Conservation (phyloP, 2,113 vertebrate genomes). For the Baryphthengus martii region DNA sequence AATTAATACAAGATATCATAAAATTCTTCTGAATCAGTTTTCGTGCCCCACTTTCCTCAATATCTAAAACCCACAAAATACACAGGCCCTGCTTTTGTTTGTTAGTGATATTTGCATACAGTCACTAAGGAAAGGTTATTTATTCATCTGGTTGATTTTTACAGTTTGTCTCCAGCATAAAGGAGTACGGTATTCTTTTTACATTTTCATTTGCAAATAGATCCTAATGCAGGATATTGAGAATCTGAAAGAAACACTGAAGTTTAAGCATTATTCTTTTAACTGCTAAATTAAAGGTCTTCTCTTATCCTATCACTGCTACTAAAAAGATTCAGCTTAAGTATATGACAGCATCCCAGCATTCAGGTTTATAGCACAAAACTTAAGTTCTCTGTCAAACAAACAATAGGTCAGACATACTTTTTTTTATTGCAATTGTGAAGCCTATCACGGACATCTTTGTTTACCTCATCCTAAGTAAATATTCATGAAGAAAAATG, state of each 20-base stretch:
- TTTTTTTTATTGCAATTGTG: background rate
- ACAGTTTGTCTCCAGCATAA: background rate
- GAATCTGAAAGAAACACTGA: background rate
- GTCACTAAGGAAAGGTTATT: background rate
- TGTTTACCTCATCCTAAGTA: conserved; percentile 7
- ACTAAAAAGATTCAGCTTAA: background rate
- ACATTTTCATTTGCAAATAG: background rate
- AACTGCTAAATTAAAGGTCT: background rate
- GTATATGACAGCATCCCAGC: background rate
- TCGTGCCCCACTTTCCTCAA: background rate
- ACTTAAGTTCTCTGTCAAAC: too few relatives aligned
- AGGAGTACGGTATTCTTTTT: background rate
- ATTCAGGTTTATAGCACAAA: background rate
- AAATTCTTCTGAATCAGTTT: background rate
- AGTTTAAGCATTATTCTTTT: background rate
- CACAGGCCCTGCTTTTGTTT: background rate
- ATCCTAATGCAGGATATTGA: background rate
- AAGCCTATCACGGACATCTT: background rate
- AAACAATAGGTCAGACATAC: background rate
- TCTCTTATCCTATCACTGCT: background rate
- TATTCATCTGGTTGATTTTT: background rate
- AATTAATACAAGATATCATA: background rate
- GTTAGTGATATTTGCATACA: background rate
- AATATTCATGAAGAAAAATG: background rate
- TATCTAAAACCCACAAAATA: background rate